Evolutionary conservation across 1,140 invertebrate genomes (phyloP).

Genomic region (Formica selysi): DNA sequence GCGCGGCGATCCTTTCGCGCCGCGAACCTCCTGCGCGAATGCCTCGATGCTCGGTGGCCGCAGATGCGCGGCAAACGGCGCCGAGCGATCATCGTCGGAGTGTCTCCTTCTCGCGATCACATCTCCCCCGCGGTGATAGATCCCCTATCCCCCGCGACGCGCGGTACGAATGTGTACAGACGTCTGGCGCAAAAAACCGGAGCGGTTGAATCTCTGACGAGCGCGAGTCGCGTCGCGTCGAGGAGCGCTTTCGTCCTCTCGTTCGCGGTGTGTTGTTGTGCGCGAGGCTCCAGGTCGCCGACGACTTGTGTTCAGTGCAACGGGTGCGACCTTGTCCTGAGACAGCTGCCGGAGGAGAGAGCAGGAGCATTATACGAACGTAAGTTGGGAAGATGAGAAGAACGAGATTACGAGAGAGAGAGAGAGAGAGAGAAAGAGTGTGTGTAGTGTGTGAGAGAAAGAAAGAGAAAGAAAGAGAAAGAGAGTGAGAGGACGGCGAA

Average conservation of each 20-base stretch:
- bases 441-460: background rate
- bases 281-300: background rate
- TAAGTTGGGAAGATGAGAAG: slow-evolving; percentile 27
- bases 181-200: slow-evolving; percentile 32
- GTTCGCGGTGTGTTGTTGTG: background rate
- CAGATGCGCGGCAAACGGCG: slow-evolving; percentile 76
- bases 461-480: slow-evolving; percentile 12
- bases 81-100: slow-evolving; percentile 26
- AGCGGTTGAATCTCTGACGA: slow-evolving; percentile 35
- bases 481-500: background rate
- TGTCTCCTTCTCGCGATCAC: background rate
- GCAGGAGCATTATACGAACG: slow-evolving; percentile 17
- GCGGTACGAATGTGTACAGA: slow-evolving; percentile 62
- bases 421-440: background rate
- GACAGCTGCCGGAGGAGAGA: slow-evolving; percentile 39
- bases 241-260: too few species aligned
- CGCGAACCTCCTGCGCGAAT: slow-evolving; percentile 3
- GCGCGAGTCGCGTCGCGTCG: background rate
- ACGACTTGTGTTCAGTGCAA: slow-evolving; percentile 9
- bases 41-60: background rate
- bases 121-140: background rate
- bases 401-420: background rate
- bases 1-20: background rate
- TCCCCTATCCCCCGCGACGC: slow-evolving; percentile 24
- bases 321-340: slow-evolving; percentile 38